Conservation (phyloP, 2,888 invertebrate genomes). For the Ectemnius cavifrons region DNA sequence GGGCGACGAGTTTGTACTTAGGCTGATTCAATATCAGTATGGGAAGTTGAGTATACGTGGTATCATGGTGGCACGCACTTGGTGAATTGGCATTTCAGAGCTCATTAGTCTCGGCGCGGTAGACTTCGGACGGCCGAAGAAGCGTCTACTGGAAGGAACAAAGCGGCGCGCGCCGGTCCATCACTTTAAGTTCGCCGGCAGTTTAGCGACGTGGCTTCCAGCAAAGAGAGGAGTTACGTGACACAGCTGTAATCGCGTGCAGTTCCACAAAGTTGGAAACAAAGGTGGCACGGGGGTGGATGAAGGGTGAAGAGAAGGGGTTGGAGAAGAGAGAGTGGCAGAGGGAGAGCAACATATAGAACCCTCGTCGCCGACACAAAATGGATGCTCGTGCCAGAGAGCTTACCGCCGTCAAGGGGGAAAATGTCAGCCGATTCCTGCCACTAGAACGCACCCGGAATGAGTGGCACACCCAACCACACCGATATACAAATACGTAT, state of each 20-base stretch:
- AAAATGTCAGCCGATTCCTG: conserved; percentile 31
- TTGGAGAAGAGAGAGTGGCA: conserved; percentile 10
- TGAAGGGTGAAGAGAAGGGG: background rate
- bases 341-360: conserved; percentile 27
- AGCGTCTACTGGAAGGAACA: conserved; percentile 36
- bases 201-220: conserved; percentile 50
- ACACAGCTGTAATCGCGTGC: conserved; percentile 65
- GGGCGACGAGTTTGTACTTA: background rate
- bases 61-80: background rate
- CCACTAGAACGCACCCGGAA: background rate
- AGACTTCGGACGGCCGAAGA: conserved; percentile 30
- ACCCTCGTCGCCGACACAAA: conserved; percentile 29
- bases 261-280: conserved; percentile 59
- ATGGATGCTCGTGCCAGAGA: conserved; percentile 39
- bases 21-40: conserved; percentile 15
- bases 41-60: no score
- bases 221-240: conserved; percentile 61
- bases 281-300: conserved; percentile 42
- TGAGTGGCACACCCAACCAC: conserved; percentile 2
- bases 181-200: conserved; percentile 48
- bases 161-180: conserved; percentile 32
- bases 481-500: background rate
- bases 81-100: conserved; percentile 11
- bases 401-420: conserved; percentile 20
- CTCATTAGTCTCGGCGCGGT: conserved; percentile 25